Base-by-base conservation (phyloP, 2,888 invertebrate species). In the Carterocephalus palaemon region DNA sequence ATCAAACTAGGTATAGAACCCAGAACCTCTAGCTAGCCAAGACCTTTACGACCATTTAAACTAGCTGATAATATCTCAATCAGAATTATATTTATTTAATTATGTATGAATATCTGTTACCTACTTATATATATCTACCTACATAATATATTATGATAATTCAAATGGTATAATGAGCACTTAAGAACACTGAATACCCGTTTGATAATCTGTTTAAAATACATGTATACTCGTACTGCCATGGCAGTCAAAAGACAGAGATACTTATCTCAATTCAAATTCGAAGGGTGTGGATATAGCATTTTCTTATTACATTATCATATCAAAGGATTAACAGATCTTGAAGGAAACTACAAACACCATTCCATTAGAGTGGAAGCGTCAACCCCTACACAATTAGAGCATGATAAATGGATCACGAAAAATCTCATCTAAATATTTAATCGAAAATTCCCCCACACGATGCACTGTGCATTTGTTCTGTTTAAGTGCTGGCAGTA, bases 351-450 rank as follows among this genome's bases (percentile, higher is more conserved):
- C 53, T 54, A 59, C 60, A 61, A 52, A 48, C 53, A 65, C 65
- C 64, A 70, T 75, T 69, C 72, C 75, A 73, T 70, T 71, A 67
- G 54, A 52, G 62, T 68, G 62, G 64, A 66, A 68, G 62, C 67
- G 64, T 64, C 70, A 64, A 64, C 76, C 81, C 82, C 73, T 70
- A 68, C 62, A 78, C 76, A 84, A 83, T 84, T 84, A 85, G 75
- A 76, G 70, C 70, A 70, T 84, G 84, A 86, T 86, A 81, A 83
- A 86, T 86, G 85, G 82, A 66, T 77, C 77, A 71, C 71, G 81
- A 81, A 82, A 84, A 84, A 83, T 83, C 82, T 80, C 84, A 86
- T 86, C 85, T 83, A 81, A 85, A 86, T 86, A 78, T 84, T 84
- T 86, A 85, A 86, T 86, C 75, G 80, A 74, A 82, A 78, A 77